phyloP scores from a whole-genome alignment of 2,797 vertebrate genomes.

The Ctenochaetus hawaiiensis region DNA sequence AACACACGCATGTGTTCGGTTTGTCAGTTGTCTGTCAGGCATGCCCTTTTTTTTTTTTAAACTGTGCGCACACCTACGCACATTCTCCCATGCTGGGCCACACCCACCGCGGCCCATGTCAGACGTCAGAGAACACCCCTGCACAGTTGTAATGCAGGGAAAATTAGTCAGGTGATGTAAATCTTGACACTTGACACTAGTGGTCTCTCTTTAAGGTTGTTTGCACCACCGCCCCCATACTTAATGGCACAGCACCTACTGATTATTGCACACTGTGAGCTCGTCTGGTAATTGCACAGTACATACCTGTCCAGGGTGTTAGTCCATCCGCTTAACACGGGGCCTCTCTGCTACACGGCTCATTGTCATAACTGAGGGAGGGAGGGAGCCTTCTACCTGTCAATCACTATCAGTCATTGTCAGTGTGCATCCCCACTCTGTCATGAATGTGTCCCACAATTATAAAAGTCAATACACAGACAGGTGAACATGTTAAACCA shows the following conservation, averaged over 20 bases:
- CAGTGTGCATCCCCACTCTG: slow-evolving; percentile 1
- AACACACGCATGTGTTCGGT: slow-evolving; percentile 48
- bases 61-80: slow-evolving; percentile 76
- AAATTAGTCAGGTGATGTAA: slow-evolving; percentile 69
- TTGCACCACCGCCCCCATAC: slow-evolving; percentile 62
- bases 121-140: slow-evolving; percentile 27
- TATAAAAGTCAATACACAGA: slow-evolving; percentile 4
- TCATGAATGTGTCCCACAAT: slow-evolving; percentile 8
- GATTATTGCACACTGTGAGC: slow-evolving; percentile 79
- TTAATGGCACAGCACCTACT: slow-evolving; percentile 76
- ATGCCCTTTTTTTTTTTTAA: slow-evolving; percentile 77
- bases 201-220: slow-evolving; percentile 69
- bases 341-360: slow-evolving; percentile 58
- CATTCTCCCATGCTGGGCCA: slow-evolving; percentile 79
- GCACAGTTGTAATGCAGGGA: slow-evolving; percentile 17
- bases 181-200: slow-evolving; percentile 72
- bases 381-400: slow-evolving; percentile 54
- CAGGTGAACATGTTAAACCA: slow-evolving; percentile 10
- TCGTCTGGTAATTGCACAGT: slow-evolving; percentile 76
- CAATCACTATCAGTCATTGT: slow-evolving; percentile 37
- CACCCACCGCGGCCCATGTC: slow-evolving; percentile 69
- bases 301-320: slow-evolving; percentile 86
- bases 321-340: slow-evolving; percentile 66
- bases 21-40: slow-evolving; percentile 64
- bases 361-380: slow-evolving; percentile 32